Conservation (phyloP, 2,113 vertebrate species). For the Vidua macroura region DNA sequence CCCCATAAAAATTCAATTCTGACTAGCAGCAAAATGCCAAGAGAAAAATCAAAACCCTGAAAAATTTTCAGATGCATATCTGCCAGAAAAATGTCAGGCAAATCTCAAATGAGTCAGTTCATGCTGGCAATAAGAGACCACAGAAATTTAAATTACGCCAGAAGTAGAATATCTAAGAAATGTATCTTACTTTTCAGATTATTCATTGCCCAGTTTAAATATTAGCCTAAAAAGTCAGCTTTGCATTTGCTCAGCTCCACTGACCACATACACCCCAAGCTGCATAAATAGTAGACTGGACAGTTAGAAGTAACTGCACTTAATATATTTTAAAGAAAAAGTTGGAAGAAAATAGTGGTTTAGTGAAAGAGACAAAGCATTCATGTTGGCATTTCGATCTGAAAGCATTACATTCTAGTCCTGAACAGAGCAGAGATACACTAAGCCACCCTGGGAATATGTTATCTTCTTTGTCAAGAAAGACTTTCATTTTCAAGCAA, state of each 20-base stretch:
- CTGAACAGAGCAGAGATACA: background rate
- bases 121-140: background rate
- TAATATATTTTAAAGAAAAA: background rate
- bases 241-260: background rate
- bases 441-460: background rate
- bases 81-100: conserved; percentile 6
- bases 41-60: background rate
- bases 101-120: background rate
- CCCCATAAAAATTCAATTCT: background rate
- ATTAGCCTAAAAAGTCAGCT: background rate
- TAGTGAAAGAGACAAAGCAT: background rate
- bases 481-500: background rate
- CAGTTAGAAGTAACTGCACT: background rate
- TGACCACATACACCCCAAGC: background rate
- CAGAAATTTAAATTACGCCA: conserved; percentile 27
- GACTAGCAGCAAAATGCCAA: background rate
- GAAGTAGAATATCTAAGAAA: background rate
- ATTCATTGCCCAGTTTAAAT: background rate
- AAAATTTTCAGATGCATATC: background rate
- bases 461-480: background rate
- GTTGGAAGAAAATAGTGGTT: background rate
- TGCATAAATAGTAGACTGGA: background rate
- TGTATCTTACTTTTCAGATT: background rate
- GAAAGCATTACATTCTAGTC: background rate
- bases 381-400: background rate